Evolutionary conservation across 2,888 invertebrate species (phyloP), one percentile per base, ranked within the genome.

Genomic region (Lysandra bellargus): DNA sequence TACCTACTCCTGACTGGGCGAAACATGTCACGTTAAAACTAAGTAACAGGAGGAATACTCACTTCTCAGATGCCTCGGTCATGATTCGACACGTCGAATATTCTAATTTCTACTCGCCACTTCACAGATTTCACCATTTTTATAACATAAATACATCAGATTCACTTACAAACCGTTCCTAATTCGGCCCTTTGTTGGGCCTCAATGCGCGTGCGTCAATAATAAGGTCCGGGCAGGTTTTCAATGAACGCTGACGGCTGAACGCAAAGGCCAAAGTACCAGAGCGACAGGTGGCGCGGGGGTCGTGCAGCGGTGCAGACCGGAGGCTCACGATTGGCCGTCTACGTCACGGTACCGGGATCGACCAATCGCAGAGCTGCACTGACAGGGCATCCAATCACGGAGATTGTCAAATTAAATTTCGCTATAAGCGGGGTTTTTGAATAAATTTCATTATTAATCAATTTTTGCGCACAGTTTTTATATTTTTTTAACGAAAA

Each of bases 51-150:
- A 84, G 86, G 86, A 87, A 82, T 90, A 96, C 97, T 97, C 95
- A 98, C 97, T 97, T 97, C 96, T 98, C 97, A 97, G 96, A 97
- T 96, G 96, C 96, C 96, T 97, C 97, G 97, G 97, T 97, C 97
- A 97, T 98, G 97, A 95, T 97, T 97, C 95, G 96, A 96, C 95
- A 96, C 96, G 96, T 96, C 96, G 96, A 96, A 96, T 96, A 96
- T 96, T 96, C 96, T 97, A 97, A 96, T 97, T 96, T 96, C 96
- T 96, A 96, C 96, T 96, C 96, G 96, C 96, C 96, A 96, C 96
- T 96, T 96, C 96, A 96, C 96, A 96, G 96, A 96, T 96, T 96
- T 96, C 96, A 96, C 96, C 97, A 97, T 97, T 97, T 96, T 97
- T 96, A 96, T 95, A 95, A 96, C 96, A 96, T 96, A 96, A 96